These are phyloP conservation scores for Plemyria rubiginata DNA, from an alignment of 2,888 invertebrate genomes.

Conservation along the genomic window DNA sequence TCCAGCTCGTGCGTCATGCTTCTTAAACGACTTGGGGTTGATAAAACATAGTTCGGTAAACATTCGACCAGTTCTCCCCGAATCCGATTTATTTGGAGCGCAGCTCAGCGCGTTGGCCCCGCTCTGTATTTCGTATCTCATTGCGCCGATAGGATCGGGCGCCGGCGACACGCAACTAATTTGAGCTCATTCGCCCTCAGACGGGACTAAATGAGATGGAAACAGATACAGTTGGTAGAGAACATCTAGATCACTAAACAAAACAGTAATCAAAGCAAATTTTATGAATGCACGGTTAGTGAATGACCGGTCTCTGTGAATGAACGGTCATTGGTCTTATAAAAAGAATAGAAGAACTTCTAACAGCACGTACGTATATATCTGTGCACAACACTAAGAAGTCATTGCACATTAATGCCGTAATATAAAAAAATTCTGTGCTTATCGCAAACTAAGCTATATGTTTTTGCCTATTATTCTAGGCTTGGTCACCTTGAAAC, in stretches of 20 bases:
- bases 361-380: too few species aligned
- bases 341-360: too few species aligned
- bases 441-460: too few species aligned
- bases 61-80: conserved; percentile 13
- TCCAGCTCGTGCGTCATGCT: background rate
- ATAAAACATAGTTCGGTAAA: conserved; percentile 1
- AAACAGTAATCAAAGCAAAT: background rate
- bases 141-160: conserved; percentile 63
- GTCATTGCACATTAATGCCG: too few species aligned
- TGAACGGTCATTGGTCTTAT: too few species aligned
- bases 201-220: conserved; percentile 68
- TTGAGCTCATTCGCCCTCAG: conserved; percentile 48
- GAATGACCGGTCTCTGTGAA: too few species aligned
- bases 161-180: conserved; percentile 58
- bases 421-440: too few species aligned
- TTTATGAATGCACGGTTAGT: background rate
- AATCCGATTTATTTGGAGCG: conserved; percentile 6
- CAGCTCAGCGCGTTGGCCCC: conserved; percentile 3
- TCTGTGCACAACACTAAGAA: too few species aligned
- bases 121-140: conserved; percentile 63
- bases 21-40: background rate
- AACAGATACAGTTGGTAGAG: conserved; percentile 57
- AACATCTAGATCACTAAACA: conserved; percentile 43
- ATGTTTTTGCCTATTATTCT: too few species aligned
- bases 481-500: too few species aligned